Conservation (phyloP, 2,797 vertebrate genomes). For the Clamator glandarius region DNA sequence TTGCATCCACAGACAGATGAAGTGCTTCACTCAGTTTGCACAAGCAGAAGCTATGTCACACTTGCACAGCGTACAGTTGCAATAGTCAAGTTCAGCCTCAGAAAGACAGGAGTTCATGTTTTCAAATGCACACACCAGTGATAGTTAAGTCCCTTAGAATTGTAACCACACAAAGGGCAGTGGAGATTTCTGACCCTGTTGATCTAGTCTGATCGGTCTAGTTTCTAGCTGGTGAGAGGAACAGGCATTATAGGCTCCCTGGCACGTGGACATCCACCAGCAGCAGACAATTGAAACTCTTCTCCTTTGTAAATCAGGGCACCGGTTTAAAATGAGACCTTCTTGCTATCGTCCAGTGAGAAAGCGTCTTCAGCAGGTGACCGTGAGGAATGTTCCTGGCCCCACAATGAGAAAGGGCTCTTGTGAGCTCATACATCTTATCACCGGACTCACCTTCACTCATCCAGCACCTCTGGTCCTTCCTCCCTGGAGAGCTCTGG, state of each 20-base stretch:
- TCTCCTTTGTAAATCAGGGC: not conserved
- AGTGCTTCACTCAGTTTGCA: not conserved
- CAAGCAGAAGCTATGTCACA: not conserved
- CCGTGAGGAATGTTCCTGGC: fast-evolving
- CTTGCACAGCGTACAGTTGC: not conserved
- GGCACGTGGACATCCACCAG: not conserved
- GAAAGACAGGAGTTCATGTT: not conserved
- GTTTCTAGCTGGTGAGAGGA: not conserved
- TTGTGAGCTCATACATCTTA: fast-evolving
- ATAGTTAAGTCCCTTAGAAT: not conserved
- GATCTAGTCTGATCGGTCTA: not conserved
- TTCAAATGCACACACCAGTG: not conserved
- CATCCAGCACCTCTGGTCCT: not conserved
- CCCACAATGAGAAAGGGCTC: not conserved
- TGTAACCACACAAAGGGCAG: not conserved
- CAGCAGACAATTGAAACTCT: not conserved
- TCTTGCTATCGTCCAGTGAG: not conserved
- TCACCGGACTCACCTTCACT: not conserved
- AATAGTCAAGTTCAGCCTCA: not conserved
- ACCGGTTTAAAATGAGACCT: not conserved
- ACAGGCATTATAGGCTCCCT: not conserved
- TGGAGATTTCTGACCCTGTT: not conserved
- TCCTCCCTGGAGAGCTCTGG: not conserved
- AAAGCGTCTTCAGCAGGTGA: not conserved
- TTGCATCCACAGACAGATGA: not conserved